A percentile compares a stretch with the other conserved stretches of the same genome.
These are phyloP conservation scores for Onychostruthus taczanowskii DNA, from an alignment of 2,113 vertebrate species.

Conservation along the genomic window DNA sequence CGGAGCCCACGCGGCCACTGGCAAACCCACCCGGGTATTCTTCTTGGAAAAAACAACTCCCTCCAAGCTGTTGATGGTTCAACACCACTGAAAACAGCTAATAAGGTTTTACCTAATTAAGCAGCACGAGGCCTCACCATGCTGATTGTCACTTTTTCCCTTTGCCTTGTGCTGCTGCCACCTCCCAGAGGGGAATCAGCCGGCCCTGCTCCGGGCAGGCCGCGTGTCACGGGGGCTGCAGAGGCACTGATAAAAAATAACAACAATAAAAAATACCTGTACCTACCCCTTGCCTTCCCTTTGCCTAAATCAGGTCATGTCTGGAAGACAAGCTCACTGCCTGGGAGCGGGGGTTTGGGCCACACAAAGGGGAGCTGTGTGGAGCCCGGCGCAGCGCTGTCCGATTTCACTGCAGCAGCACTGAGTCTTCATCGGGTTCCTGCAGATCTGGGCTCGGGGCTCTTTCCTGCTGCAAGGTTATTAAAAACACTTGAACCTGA, in stretches of 20 bases:
- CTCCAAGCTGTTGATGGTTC: background rate
- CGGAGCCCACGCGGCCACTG: background rate
- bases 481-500: constrained; percentile 61
- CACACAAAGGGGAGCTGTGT: constrained; percentile 17
- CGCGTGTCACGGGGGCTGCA: rapidly evolving
- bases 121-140: background rate
- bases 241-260: background rate
- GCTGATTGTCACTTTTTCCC: background rate
- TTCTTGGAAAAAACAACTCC: background rate
- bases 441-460: background rate
- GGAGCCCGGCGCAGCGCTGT: background rate
- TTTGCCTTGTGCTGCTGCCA: background rate
- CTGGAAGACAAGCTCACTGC: constrained; percentile 26
- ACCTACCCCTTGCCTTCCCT: background rate
- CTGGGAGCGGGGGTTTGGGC: background rate
- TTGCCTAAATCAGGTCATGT: background rate
- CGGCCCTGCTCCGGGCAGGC: rapidly evolving
- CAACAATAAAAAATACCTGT: background rate
- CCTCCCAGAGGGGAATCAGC: background rate
- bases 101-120: background rate
- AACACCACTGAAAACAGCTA: background rate
- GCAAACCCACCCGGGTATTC: background rate
- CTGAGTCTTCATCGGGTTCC: constrained; percentile 43
- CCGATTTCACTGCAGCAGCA: constrained; percentile 39
- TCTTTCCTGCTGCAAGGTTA: constrained; percentile 35